A percentile compares a stretch with the other conserved stretches of the same genome.
These are phyloP conservation scores for Caenorhabditis virilis DNA, from an alignment of 2,888 invertebrate genomes.

Conservation along the genomic window DNA sequence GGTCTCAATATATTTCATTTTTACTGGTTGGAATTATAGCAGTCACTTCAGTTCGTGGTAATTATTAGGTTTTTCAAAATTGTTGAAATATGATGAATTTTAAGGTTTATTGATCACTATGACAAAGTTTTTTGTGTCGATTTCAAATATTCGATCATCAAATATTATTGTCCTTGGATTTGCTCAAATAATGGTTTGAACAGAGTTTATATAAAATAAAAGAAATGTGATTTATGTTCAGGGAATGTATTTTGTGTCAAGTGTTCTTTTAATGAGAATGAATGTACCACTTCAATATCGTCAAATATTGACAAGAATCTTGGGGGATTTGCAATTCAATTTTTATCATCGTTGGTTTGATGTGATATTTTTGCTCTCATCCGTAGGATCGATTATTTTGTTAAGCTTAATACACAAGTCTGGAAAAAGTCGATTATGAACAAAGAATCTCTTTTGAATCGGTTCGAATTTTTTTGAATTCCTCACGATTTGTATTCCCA, in stretches of 20 bases:
- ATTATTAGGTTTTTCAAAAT: background rate
- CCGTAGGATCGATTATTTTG: slow-evolving; percentile 90
- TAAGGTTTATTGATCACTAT: slow-evolving; percentile 84
- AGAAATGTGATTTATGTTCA: slow-evolving; percentile 67
- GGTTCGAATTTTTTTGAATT: background rate
- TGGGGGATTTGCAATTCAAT: slow-evolving; percentile 95
- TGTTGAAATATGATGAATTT: background rate
- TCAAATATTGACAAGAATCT: slow-evolving; percentile 77
- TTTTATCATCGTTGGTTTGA: slow-evolving; percentile 99
- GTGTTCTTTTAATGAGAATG: slow-evolving; percentile 95
- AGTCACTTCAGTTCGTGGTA: slow-evolving; percentile 89
- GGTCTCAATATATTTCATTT: slow-evolving; percentile 98
- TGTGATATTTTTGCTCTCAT: slow-evolving; percentile 94
- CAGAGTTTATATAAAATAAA: background rate
- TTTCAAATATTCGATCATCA: slow-evolving; percentile 96
- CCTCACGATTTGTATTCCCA: background rate
- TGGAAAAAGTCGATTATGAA: slow-evolving; percentile 11
- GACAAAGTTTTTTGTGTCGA: slow-evolving; percentile 99
- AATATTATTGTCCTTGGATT: slow-evolving; percentile 94
- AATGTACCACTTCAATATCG: slow-evolving; percentile 96
- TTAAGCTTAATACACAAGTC: slow-evolving; percentile 89
- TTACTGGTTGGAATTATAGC: slow-evolving; percentile 95
- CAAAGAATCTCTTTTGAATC: background rate
- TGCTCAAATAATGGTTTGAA: slow-evolving; percentile 89
- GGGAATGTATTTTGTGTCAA: slow-evolving; percentile 99